Evolutionary conservation across 2,888 invertebrate species (phyloP).

Genomic region (Apoda limacodes): DNA sequence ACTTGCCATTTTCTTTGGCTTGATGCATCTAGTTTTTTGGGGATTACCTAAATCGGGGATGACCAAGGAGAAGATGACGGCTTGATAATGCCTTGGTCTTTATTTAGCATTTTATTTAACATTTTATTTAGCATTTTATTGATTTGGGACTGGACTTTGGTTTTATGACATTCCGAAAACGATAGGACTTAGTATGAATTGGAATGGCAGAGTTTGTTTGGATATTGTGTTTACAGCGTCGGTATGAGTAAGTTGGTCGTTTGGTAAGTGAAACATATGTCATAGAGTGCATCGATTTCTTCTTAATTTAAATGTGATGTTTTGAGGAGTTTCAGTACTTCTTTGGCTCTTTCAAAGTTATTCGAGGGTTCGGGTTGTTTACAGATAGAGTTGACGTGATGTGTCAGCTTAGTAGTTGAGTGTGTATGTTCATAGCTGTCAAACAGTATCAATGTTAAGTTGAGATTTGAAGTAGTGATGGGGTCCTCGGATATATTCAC

Average conservation of each 20-base stretch:
- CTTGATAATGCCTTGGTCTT: constrained; percentile 17
- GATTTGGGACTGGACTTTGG: constrained; percentile 16
- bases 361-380: too few relatives aligned
- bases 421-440: too few relatives aligned
- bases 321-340: too few relatives aligned
- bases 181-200: constrained; percentile 17
- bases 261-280: background rate
- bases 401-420: too few relatives aligned
- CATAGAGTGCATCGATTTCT: too few relatives aligned
- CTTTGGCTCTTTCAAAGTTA: too few relatives aligned
- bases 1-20: constrained; percentile 20
- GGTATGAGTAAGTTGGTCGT: constrained; percentile 5
- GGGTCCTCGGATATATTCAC: too few relatives aligned
- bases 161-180: constrained; percentile 21
- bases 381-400: too few relatives aligned
- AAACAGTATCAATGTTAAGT: too few relatives aligned
- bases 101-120: too few relatives aligned
- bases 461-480: too few relatives aligned
- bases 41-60: constrained; percentile 21
- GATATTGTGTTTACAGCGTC: constrained; percentile 16
- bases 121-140: constrained; percentile 18
- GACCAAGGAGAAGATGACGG: constrained; percentile 21
- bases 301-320: too few relatives aligned
- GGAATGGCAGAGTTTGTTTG: constrained; percentile 10
- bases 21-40: constrained; percentile 21